These are phyloP conservation scores for Emesis castigata DNA, from an alignment of 2,888 invertebrate genomes.

Conservation along the genomic window DNA sequence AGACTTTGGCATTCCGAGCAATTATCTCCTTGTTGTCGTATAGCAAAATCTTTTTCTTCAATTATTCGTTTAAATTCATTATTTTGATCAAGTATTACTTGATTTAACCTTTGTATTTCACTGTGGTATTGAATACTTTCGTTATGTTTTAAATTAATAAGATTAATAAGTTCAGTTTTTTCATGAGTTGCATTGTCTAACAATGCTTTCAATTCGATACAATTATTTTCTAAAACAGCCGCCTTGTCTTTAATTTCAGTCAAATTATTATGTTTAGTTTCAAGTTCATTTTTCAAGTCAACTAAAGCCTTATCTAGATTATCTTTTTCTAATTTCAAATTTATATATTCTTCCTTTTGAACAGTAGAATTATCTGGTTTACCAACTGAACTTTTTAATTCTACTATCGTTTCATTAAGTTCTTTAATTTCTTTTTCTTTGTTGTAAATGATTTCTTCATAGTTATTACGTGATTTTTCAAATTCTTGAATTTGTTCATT, in stretches of 20 bases:
- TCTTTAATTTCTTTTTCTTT: slow-evolving; percentile 82
- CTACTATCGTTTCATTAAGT: slow-evolving; percentile 77
- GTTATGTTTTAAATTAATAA: slow-evolving; percentile 95
- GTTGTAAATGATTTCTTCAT: slow-evolving; percentile 70
- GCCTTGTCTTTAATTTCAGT: slow-evolving; percentile 72
- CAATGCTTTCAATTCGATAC: slow-evolving; percentile 75
- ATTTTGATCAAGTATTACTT: slow-evolving; percentile 86
- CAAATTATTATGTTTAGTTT: slow-evolving; percentile 74
- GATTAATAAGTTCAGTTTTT: slow-evolving; percentile 92
- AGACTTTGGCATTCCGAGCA: slow-evolving; percentile 78
- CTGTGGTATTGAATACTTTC: slow-evolving; percentile 95
- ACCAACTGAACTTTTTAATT: slow-evolving; percentile 78
- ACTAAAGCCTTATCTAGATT: slow-evolving; percentile 73
- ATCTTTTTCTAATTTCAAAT: slow-evolving; percentile 77
- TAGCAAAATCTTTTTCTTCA: slow-evolving; percentile 77
- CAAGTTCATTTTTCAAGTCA: slow-evolving; percentile 73
- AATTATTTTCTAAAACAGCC: slow-evolving; percentile 74
- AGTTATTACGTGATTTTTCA: slow-evolving; percentile 70
- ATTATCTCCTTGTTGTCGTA: slow-evolving; percentile 68
- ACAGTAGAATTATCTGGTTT: slow-evolving; percentile 73
- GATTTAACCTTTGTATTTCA: slow-evolving; percentile 95
- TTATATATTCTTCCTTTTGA: slow-evolving; percentile 76
- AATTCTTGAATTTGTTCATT: slow-evolving; percentile 71
- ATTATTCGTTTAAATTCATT: slow-evolving; percentile 78
- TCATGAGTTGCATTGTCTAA: slow-evolving; percentile 81